Evolutionary conservation across 2,797 vertebrate genomes (phyloP).

Genomic region (Sternotherus odoratus): DNA sequence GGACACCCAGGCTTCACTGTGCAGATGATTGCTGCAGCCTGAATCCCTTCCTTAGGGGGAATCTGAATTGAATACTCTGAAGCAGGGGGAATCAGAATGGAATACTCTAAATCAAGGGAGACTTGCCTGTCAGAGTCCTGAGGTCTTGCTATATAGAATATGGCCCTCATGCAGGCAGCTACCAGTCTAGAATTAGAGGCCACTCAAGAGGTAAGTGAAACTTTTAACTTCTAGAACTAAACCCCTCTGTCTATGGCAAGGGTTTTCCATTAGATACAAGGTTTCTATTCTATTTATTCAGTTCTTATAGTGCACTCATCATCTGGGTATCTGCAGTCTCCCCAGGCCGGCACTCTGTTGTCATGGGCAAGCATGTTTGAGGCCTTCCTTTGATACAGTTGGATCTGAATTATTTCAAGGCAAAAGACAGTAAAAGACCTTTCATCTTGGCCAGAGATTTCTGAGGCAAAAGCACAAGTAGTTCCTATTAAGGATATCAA

Average conservation of each 20-base stretch:
- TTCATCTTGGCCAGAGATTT: not conserved
- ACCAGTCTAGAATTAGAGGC: not conserved
- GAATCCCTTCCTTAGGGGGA: not conserved
- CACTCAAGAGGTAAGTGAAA: not conserved
- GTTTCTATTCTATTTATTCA: not conserved
- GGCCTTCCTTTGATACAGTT: not conserved
- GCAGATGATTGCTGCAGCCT: not conserved
- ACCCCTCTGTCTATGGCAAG: too few relatives aligned
- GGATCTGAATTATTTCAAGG: not conserved
- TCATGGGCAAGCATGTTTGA: not conserved
- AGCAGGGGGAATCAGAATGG: not conserved
- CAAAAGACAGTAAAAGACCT: not conserved
- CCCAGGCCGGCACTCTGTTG: not conserved
- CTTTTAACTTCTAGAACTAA: not conserved
- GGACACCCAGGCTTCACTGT: not conserved
- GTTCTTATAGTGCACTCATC: not conserved
- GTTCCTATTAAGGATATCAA: not conserved
- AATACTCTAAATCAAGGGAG: not conserved
- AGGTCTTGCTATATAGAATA: not conserved
- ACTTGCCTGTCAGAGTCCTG: not conserved
- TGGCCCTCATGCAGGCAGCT: not conserved
- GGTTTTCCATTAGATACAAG: not conserved
- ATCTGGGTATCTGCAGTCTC: not conserved
- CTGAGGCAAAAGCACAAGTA: fast-evolving
- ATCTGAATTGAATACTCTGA: not conserved